Conservation (phyloP, 1,140 invertebrate species). For the Leucophenga varia region DNA sequence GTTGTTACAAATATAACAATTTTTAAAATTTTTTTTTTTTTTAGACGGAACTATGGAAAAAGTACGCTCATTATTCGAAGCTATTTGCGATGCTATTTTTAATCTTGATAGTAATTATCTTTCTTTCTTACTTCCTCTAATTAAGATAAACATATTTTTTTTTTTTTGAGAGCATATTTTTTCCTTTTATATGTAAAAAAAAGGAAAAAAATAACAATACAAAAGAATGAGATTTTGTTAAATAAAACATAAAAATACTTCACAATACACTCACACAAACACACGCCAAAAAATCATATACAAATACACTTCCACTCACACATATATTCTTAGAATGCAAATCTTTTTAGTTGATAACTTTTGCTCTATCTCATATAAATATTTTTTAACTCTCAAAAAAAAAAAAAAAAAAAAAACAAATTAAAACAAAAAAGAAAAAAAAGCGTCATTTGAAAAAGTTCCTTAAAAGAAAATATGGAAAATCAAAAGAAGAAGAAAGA, state of each 20-base stretch:
- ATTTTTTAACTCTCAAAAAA: constrained; percentile 16
- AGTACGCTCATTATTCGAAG: constrained; percentile 53
- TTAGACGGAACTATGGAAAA: constrained; percentile 52
- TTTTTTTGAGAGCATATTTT: constrained; percentile 36
- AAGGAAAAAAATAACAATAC: no score
- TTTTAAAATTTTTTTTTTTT: constrained; percentile 46
- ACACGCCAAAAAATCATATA: background rate
- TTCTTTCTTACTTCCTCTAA: constrained; percentile 48
- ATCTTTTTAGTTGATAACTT: no score
- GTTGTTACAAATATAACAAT: constrained; percentile 39
- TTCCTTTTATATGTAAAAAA: no score
- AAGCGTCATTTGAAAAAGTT: constrained; percentile 48
- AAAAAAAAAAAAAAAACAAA: constrained; percentile 18
- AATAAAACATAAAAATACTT: constrained; percentile 16
- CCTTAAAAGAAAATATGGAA: constrained; percentile 9
- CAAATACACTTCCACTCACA: constrained; percentile 15
- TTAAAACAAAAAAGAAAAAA: constrained; percentile 23
- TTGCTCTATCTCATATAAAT: no score
- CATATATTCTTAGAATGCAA: no score
- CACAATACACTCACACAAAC: constrained; percentile 13
- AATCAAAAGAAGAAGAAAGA: constrained; percentile 20
- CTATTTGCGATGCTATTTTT: constrained; percentile 53
- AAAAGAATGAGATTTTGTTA: constrained; percentile 21
- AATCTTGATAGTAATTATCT: constrained; percentile 54
- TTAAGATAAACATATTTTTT: constrained; percentile 31